These are phyloP conservation scores for Pharmacophagus antenor DNA, from an alignment of 2,888 invertebrate species.

Conservation along the genomic window DNA sequence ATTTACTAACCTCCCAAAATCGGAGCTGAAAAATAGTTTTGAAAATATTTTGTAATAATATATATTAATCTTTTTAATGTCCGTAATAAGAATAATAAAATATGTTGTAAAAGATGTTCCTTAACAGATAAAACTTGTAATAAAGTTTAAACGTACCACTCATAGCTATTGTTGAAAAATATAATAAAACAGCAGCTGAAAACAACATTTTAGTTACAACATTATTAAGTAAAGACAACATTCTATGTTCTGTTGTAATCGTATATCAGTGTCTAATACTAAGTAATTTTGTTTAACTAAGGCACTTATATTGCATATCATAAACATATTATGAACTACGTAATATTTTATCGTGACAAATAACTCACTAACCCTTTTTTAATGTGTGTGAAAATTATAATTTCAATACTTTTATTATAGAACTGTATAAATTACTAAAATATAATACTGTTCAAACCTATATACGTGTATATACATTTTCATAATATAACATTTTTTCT, in stretches of 20 bases:
- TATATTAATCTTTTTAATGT: too few relatives aligned
- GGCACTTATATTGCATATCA: background rate
- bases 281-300: background rate
- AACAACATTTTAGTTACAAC: background rate
- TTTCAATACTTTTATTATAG: background rate
- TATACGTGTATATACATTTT: too few relatives aligned
- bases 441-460: too few relatives aligned
- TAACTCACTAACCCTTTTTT: background rate
- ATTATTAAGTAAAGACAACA: background rate
- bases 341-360: slow-evolving; percentile 1
- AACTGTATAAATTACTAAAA: background rate
- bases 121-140: background rate
- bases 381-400: background rate
- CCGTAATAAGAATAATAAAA: too few relatives aligned
- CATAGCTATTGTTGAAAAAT: background rate
- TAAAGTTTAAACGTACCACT: background rate
- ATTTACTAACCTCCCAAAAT: too few relatives aligned
- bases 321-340: background rate
- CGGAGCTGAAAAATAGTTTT: too few relatives aligned
- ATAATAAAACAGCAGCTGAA: background rate
- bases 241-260: background rate
- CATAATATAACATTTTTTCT: too few relatives aligned
- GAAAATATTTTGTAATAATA: too few relatives aligned
- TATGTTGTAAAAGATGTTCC: too few relatives aligned
- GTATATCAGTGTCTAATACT: background rate